Base-by-base conservation (phyloP, 2,888 invertebrate genomes). In the Erebia ligea region DNA sequence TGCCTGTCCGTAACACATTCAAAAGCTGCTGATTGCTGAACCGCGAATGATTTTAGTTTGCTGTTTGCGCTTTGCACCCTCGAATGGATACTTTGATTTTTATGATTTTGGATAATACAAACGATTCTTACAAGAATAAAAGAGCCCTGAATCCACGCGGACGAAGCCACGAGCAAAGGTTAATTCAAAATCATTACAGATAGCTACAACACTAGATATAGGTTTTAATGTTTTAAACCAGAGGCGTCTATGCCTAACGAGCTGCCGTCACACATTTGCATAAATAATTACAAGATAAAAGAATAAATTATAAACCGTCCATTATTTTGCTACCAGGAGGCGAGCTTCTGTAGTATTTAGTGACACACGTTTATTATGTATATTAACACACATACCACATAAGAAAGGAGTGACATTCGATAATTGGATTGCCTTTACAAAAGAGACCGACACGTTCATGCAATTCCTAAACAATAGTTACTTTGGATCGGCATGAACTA, bases 371-470 rank as follows among this genome's bases (percentile, higher is more conserved):
- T 34, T 50, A 42, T 11, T 42, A 42, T 40, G 17, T 59, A 40
- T 42, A 59, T 1, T 9, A 59, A 42, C 42, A 59, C 40, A 17
- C 17, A 17, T 10, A 9, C 17, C 67, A 57, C 70, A 69, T 61
- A 48, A 70, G 67, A 73, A 67, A 48, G 64, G 50, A 69, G 71
- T 74, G 82, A 72, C 75, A 84, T 81, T 79, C 77, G 80, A 86
- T 83, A 77, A 71, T 61, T 34, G 59, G 73, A 73, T 67, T 81
- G 79, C 74, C 73, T 73, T 80, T 82, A 80, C 87, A 86, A 83
- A 81, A 72, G 76, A 67, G 50, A 77, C 86, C 86, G 85, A 76
- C 73, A 50, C 75, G 75, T 71, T 82, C 80, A 79, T 21, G 83
- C 81, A 71, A 78, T 79, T 78, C 78, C 73, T 58, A 73, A 75